A percentile compares a stretch with the other conserved stretches of the same genome.
Conservation (phyloP, 2,888 invertebrate species). For the Acleris literana region DNA sequence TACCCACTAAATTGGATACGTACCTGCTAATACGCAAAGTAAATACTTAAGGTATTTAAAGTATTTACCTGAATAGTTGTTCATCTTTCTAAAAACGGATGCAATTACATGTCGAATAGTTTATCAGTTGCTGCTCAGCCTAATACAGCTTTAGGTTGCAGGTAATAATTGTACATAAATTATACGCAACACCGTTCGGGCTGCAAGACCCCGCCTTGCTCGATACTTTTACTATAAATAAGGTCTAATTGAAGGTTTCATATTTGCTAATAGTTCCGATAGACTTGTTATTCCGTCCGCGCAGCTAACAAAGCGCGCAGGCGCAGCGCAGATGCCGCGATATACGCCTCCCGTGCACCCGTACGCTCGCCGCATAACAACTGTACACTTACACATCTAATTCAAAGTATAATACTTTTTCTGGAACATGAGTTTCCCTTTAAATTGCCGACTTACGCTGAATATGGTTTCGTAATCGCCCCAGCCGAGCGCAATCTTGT, state of each 20-base stretch:
- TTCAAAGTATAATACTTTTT: conserved; percentile 62
- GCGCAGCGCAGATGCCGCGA: conserved; percentile 60
- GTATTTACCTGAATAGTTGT: too few species aligned
- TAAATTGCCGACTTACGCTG: conserved; percentile 57
- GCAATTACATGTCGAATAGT: conserved; percentile 40
- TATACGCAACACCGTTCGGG: conserved; percentile 43
- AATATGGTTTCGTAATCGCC: conserved; percentile 47
- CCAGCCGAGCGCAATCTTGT: conserved; percentile 50
- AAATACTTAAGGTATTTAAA: too few species aligned
- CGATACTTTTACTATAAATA: conserved; percentile 52
- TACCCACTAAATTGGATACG: too few species aligned
- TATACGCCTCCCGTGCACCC: conserved; percentile 55
- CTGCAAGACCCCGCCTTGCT: conserved; percentile 32
- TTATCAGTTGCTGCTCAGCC: conserved; percentile 46
- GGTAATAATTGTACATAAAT: conserved; percentile 51
- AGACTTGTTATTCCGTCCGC: conserved; percentile 75
- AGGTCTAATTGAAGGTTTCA: conserved; percentile 65
- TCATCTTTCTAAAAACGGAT: conserved; percentile 35
- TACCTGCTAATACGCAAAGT: too few species aligned
- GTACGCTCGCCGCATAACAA: conserved; percentile 72
- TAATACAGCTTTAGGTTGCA: conserved; percentile 49
- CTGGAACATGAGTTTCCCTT: conserved; percentile 62
- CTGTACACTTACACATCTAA: conserved; percentile 53
- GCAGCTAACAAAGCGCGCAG: conserved; percentile 74
- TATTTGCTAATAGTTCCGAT: conserved; percentile 73